Evolutionary conservation across 2,888 invertebrate species (phyloP), one percentile per base, ranked within the genome.

Genomic region (Mythimna vitellina): DNA sequence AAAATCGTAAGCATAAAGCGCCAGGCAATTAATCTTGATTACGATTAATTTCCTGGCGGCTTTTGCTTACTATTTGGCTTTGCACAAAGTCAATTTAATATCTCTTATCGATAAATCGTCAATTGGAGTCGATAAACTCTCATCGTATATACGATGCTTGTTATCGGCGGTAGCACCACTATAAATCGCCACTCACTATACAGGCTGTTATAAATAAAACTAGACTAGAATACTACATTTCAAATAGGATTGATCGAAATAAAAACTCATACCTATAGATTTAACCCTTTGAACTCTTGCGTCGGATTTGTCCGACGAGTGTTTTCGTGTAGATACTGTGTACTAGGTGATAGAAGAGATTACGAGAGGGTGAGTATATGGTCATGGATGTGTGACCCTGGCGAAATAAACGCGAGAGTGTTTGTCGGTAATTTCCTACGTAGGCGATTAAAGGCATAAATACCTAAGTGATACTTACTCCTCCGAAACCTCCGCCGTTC

Each of bases 401-500:
- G 42, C 4, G 14, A 5, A 42, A 42, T 42, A 42, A 14, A 42
- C 10, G 12, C 12, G 38, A 38, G 38, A 38, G 3, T 38, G 38
- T 38, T 10, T 10, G 38, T 38, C 38, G 38, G 38, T 1, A 9
- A 38, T 10, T 10, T 10, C 10, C 10, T 1, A 38, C 32, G 7
- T 8, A 35, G 0, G 32, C 32, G 38, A 1, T 38, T 38, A 9
- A 38, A 38, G 17, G n/a, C n/a, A 35, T 17, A 2, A 42, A 25
- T 35, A 51, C 6, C 3, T 32, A 58, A 46, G 12, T 57, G 57
- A 67, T 46, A 83, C 93, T 90, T 82, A 96, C 96, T 62, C 93
- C 96, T 66, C 93, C 88, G 78, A 91, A 95, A 64, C 93, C 92
- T 29, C 91, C 92, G 3, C 93, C 94, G 69, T 94, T 95, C 94